A percentile compares a stretch with the other conserved stretches of the same genome.
These are phyloP conservation scores for Narcine bancroftii DNA, from an alignment of 2,113 vertebrate species.

Conservation along the genomic window DNA sequence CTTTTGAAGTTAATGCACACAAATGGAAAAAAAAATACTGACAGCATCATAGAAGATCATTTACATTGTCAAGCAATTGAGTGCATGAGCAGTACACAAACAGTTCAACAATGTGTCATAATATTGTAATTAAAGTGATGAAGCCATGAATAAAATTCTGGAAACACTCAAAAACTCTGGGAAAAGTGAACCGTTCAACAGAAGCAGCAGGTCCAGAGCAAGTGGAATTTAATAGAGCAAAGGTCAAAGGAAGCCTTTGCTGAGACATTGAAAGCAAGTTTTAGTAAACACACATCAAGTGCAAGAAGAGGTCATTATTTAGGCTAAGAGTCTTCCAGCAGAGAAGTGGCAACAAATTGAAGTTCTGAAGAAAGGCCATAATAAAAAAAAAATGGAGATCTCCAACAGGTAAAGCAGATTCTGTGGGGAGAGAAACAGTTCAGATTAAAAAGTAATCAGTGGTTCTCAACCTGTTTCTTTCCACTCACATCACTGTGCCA, in stretches of 20 bases:
- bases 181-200: neutral
- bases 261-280: neutral
- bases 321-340: neutral
- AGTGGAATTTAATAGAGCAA: neutral
- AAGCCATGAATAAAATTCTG: neutral
- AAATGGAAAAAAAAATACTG: neutral
- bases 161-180: neutral
- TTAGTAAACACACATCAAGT: neutral
- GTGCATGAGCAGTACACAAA: neutral
- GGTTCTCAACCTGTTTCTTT: too few relatives aligned
- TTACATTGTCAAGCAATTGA: neutral
- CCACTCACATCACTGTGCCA: too few relatives aligned
- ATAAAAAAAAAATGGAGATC: too few relatives aligned
- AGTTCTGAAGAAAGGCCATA: too few relatives aligned
- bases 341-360: too few relatives aligned
- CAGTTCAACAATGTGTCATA: slow-evolving; percentile 13
- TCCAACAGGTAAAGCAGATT: too few relatives aligned
- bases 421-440: too few relatives aligned
- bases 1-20: slow-evolving; percentile 8
- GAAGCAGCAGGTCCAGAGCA: neutral
- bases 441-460: too few relatives aligned
- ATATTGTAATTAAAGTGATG: neutral
- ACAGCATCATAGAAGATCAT: neutral
- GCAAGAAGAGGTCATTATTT: neutral
- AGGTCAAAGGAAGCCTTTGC: neutral